Percentiles rank a stretch among this genome's conserved stretches.
Evolutionary conservation across 2,888 invertebrate species (phyloP).

Genomic region (Eristalis pertinax): DNA sequence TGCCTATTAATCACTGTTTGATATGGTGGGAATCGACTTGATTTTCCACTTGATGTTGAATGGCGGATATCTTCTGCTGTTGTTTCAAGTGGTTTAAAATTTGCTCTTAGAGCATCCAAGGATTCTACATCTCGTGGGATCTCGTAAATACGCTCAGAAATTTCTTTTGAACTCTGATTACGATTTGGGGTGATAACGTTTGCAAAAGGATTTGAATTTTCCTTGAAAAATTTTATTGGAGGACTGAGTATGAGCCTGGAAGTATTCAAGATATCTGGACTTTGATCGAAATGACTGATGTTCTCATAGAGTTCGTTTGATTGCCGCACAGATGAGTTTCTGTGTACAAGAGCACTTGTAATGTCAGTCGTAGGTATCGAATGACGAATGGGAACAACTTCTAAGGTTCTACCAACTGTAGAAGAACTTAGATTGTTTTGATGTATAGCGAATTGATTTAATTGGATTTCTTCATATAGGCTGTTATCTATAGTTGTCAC

Average conservation of each 20-base stretch:
- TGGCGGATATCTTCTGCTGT: background rate
- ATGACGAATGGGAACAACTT: slow-evolving; percentile 23
- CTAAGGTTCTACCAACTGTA: background rate
- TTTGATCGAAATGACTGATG: slow-evolving; percentile 43
- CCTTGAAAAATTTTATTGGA: slow-evolving; percentile 72
- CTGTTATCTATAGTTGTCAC: slow-evolving; percentile 30
- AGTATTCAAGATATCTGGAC: slow-evolving; percentile 39
- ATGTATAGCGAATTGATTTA: background rate
- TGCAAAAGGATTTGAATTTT: slow-evolving; percentile 73
- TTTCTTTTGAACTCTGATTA: slow-evolving; percentile 5
- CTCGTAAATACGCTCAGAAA: slow-evolving; percentile 32
- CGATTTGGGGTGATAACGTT: slow-evolving; percentile 63
- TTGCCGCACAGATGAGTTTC: background rate
- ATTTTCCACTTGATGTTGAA: slow-evolving; percentile 28
- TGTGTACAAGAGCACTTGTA: background rate
- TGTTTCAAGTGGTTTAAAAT: slow-evolving; percentile 27
- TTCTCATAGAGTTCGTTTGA: slow-evolving; percentile 41
- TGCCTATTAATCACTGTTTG: slow-evolving; percentile 74
- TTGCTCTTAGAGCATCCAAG: slow-evolving; percentile 15
- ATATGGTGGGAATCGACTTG: slow-evolving; percentile 66
- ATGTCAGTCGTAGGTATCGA: slow-evolving; percentile 19
- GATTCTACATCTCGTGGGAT: slow-evolving; percentile 43
- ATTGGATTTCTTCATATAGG: slow-evolving; percentile 55
- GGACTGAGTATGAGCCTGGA: slow-evolving; percentile 64
- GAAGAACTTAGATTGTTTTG: slow-evolving; percentile 1